phyloP scores from a whole-genome alignment of 2,113 vertebrate genomes.

The Indicator indicator region DNA sequence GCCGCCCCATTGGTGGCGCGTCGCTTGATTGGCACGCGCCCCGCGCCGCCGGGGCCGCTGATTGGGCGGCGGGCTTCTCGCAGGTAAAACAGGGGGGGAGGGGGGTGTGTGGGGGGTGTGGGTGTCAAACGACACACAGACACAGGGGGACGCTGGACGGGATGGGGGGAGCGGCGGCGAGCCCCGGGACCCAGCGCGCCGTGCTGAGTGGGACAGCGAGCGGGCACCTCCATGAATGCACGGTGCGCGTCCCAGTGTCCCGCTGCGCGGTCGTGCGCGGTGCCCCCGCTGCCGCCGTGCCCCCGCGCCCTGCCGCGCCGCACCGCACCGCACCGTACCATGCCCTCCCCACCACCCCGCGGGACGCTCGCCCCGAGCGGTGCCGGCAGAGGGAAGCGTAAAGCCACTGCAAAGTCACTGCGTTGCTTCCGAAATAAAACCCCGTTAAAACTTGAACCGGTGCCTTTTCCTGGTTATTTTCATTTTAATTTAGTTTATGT shows the following conservation, averaged over 20 bases:
- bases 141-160: background rate
- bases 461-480: background rate
- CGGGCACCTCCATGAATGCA: background rate
- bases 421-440: background rate
- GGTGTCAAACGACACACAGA: too few species aligned
- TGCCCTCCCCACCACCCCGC: background rate
- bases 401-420: background rate
- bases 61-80: constrained; percentile 78
- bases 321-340: background rate
- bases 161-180: background rate
- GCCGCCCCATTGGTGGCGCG: constrained; percentile 80
- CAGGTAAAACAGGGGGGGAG: constrained; percentile 80
- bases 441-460: background rate
- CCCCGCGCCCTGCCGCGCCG: background rate
- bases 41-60: constrained; percentile 71
- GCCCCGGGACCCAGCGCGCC: background rate
- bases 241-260: background rate
- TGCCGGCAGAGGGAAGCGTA: background rate
- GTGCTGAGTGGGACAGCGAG: background rate
- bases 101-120: constrained; percentile 53
- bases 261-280: background rate
- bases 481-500: background rate
- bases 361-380: background rate
- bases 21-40: constrained; percentile 85
- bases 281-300: background rate